phyloP scores from a whole-genome alignment of 1,140 invertebrate genomes.

The Bemisia tabaci region DNA sequence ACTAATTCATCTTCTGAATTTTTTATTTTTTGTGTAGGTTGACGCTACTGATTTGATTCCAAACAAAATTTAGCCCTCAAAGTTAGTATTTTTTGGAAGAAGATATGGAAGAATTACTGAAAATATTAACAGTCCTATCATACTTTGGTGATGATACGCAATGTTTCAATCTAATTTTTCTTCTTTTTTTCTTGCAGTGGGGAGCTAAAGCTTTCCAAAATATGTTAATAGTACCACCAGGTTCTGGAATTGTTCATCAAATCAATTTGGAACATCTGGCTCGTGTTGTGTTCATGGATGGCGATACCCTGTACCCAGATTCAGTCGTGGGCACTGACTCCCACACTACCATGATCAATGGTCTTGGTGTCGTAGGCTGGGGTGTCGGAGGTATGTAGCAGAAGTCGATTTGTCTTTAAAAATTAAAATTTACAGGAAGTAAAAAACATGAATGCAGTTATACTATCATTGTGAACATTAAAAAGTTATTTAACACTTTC shows the following conservation, averaged over 20 bases:
- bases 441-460: not conserved
- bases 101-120: no score
- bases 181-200: slow-evolving; percentile 50
- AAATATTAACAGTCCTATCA: no score
- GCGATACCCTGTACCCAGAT: slow-evolving; percentile 71
- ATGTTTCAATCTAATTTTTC: no score
- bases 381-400: slow-evolving; percentile 51
- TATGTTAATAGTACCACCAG: slow-evolving; percentile 95
- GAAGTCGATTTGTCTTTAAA: slow-evolving; percentile 1
- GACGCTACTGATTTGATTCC: no score
- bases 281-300: slow-evolving; percentile 77
- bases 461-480: no score
- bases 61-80: no score
- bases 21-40: no score
- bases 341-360: slow-evolving; percentile 99
- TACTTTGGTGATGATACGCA: no score
- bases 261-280: slow-evolving; percentile 94
- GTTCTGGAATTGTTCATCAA: slow-evolving; percentile 96
- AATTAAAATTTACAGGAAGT: not conserved
- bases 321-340: slow-evolving; percentile 97
- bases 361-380: slow-evolving; percentile 65
- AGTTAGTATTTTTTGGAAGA: no score
- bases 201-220: slow-evolving; percentile 89
- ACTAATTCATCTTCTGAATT: no score
- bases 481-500: no score